Evolutionary conservation across 2,113 vertebrate species (phyloP), one percentile per base, ranked within the genome.

Genomic region (Podarcis cretensis): DNA sequence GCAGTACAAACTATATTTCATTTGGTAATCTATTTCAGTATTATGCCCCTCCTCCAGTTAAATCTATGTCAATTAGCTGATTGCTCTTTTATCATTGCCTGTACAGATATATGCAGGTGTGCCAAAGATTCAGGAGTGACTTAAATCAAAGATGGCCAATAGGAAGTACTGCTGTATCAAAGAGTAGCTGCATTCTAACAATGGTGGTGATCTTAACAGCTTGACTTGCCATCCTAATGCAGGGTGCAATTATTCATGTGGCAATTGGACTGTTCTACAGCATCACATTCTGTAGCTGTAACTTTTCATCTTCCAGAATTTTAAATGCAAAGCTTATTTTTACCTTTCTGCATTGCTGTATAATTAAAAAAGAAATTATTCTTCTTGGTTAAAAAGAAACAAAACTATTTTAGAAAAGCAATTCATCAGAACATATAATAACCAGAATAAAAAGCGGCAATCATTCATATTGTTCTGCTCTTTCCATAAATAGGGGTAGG

Each of bases 261-360:
- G 74, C 84, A 57, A 32, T 18, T 18, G 83, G 91, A 57, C 25
- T 90, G 76, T 87, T 90, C 59, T 25, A 27, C 14, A 65, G 0
- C 88, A 57, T 59, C 71, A 90, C 85, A 69, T 54, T 79, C 40
- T 35, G 8, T 80, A 84, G 83, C 83, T 48, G 16, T 81, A 91
- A 90, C 85, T 40, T 2, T 35, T n/a, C 87, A 86, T 85, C 82
- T 91, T 83, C 81, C 69, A 79, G 88, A 75, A 3, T 59, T 91
- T 92, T 76, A 35, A 59, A 63, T 74, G 66, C 76, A 79, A 69
- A 80, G 78, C 80, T 92, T 88, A 30, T 90, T 93, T 90, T 90
- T 12, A 57, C 16, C 79, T 88, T 92, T 87, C 63, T 43, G 89
- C 30, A 84, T 92, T 85, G 16, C 16, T 25, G 43, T 69, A 43